phyloP scores from a whole-genome alignment of 1,140 invertebrate species.

The Mylabris phalerata region DNA sequence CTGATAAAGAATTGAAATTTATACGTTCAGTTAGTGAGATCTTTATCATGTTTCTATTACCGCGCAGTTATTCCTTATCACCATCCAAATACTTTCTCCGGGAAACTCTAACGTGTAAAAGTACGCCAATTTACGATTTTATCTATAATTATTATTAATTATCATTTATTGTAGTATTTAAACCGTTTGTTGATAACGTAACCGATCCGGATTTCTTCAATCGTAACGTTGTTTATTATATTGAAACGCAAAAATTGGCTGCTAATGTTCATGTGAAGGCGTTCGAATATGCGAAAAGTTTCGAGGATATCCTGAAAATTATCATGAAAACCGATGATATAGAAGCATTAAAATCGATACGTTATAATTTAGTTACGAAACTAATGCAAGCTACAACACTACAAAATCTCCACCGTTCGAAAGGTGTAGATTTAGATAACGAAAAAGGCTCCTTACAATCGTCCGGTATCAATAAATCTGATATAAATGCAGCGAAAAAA shows the following conservation, averaged over 20 bases:
- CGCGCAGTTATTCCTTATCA: slow-evolving; percentile 68
- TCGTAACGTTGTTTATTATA: slow-evolving; percentile 74
- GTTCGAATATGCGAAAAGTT: slow-evolving; percentile 81
- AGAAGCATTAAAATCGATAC: slow-evolving; percentile 75
- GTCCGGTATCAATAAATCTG: slow-evolving; percentile 53
- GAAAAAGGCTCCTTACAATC: slow-evolving; percentile 52
- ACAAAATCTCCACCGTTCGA: slow-evolving; percentile 78
- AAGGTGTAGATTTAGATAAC: slow-evolving; percentile 68
- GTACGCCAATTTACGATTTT: slow-evolving; percentile 45
- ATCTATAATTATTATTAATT: slow-evolving; percentile 5
- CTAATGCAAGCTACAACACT: slow-evolving; percentile 90
- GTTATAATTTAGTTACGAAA: slow-evolving; percentile 69
- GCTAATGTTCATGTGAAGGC: slow-evolving; percentile 72
- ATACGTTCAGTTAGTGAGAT: slow-evolving; percentile 74
- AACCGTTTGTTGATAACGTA: slow-evolving; percentile 73
- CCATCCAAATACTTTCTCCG: slow-evolving; percentile 71
- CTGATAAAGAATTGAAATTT: slow-evolving; percentile 71
- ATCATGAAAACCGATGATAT: slow-evolving; percentile 75
- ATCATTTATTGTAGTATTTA: slow-evolving; percentile 59
- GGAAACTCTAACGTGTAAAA: slow-evolving; percentile 77
- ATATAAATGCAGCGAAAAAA: slow-evolving; percentile 63
- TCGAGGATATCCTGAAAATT: slow-evolving; percentile 82
- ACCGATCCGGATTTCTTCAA: slow-evolving; percentile 90
- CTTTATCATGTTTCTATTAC: slow-evolving; percentile 71
- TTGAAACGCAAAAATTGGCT: slow-evolving; percentile 70